A percentile compares a stretch with the other conserved stretches of the same genome.
Conservation (phyloP, 2,888 invertebrate genomes). For the Mimas tiliae region DNA sequence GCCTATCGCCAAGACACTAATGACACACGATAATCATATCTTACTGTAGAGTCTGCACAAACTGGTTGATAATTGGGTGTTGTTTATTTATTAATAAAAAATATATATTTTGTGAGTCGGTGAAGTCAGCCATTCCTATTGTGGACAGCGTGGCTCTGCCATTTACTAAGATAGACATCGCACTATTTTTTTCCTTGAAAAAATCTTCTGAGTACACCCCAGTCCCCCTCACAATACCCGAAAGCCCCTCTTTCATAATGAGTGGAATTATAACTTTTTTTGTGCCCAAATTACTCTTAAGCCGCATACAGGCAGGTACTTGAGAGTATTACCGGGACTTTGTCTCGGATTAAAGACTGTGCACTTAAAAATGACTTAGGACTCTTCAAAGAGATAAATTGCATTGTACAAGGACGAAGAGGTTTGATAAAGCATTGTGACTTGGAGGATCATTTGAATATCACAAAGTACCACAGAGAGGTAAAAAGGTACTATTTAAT, state of each 20-base stretch:
- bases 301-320: constrained; percentile 34
- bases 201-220: constrained; percentile 20
- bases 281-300: constrained; percentile 59
- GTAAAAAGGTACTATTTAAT: too few species aligned
- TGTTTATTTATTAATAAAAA: too few species aligned
- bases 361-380: constrained; percentile 22
- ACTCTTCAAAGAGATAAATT: constrained; percentile 34
- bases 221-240: constrained; percentile 44
- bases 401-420: neutral
- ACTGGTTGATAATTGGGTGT: too few species aligned
- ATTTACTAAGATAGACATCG: neutral
- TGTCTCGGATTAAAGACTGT: constrained; percentile 10
- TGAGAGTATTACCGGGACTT: constrained; percentile 20
- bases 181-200: neutral
- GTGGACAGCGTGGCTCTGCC: too few species aligned
- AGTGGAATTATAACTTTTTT: constrained; percentile 75
- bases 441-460: neutral
- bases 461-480: too few species aligned
- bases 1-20: too few species aligned
- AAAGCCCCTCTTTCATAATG: constrained; percentile 56
- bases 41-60: too few species aligned
- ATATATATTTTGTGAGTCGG: too few species aligned
- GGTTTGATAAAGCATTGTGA: neutral
- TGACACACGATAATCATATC: too few species aligned
- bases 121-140: too few species aligned